These are phyloP conservation scores for Drosophila orena DNA, from an alignment of 1,140 invertebrate species.

Conservation along the genomic window DNA sequence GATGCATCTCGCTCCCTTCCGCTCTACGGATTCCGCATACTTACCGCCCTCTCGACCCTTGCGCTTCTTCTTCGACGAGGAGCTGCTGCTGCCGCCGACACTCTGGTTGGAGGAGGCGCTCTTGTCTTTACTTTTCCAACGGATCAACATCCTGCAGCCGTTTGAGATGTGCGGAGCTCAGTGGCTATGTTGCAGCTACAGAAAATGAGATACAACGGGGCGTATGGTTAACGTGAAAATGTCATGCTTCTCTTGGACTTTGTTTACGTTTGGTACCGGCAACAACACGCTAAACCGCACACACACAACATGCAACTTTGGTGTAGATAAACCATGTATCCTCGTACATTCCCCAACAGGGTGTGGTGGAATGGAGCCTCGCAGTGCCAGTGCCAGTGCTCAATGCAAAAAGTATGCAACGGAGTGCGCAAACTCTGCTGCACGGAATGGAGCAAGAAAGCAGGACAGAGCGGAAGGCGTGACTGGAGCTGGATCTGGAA, in stretches of 20 bases:
- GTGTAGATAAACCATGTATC: slow-evolving; percentile 24
- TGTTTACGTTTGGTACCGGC: slow-evolving; percentile 63
- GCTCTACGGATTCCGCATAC: neutral
- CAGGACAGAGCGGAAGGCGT: slow-evolving; percentile 23
- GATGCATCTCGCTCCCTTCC: neutral
- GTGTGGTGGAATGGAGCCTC: slow-evolving; percentile 47
- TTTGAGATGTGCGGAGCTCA: neutral
- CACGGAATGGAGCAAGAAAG: slow-evolving; percentile 16
- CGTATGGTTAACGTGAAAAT: neutral
- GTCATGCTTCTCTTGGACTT: neutral
- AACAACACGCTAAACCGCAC: slow-evolving; percentile 25
- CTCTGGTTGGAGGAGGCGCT: slow-evolving; percentile 85
- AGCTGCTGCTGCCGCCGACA: slow-evolving; percentile 65
- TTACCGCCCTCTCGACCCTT: slow-evolving; percentile 86
- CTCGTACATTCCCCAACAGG: slow-evolving; percentile 3
- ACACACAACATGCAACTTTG: slow-evolving; percentile 6
- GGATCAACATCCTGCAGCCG: slow-evolving; percentile 85
- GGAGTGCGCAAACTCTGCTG: slow-evolving; percentile 27
- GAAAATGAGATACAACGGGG: no score
- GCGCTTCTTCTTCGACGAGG: slow-evolving; percentile 86
- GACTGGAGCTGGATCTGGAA: slow-evolving; percentile 16
- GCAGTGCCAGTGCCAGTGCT: slow-evolving; percentile 8
- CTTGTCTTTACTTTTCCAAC: slow-evolving; percentile 87
- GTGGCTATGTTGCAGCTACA: neutral
- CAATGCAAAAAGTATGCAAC: slow-evolving; percentile 27